Percentiles rank a stretch among this genome's conserved stretches.
These are phyloP conservation scores for Drosophila buzzatii DNA, from an alignment of 2,888 invertebrate species.

Conservation along the genomic window DNA sequence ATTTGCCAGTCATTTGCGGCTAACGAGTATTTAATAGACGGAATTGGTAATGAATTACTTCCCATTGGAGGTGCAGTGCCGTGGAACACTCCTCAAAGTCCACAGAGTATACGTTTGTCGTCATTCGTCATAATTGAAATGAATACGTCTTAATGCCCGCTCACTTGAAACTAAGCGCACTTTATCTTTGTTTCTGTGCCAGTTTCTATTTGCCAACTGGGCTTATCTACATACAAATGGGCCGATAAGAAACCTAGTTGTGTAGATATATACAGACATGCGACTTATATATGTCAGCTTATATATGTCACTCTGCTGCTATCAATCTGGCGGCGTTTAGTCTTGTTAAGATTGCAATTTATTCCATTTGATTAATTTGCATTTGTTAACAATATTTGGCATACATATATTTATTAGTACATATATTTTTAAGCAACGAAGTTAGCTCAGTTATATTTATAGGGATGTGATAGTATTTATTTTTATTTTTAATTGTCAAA, in stretches of 20 bases:
- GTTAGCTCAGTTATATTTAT: too few relatives aligned
- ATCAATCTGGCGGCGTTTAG: conserved; percentile 33
- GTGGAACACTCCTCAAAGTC: conserved; percentile 13
- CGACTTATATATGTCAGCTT: conserved; percentile 4
- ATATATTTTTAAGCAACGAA: background rate
- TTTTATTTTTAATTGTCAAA: background rate
- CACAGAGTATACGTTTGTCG: conserved; percentile 21
- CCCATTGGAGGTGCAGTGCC: conserved; percentile 1
- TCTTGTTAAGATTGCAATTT: conserved; percentile 20
- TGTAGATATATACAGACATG: conserved; percentile 9
- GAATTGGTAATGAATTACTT: conserved; percentile 25
- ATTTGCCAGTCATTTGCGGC: background rate
- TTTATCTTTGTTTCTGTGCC: conserved; percentile 53
- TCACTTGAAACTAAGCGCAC: conserved; percentile 44
- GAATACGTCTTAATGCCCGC: conserved; percentile 48
- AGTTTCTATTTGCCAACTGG: conserved; percentile 41
- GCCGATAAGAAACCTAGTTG: conserved; percentile 40
- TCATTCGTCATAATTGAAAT: conserved; percentile 65
- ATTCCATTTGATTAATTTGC: conserved; percentile 30
- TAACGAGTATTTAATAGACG: conserved; percentile 33
- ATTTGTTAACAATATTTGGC: conserved; percentile 16
- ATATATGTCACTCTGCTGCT: conserved; percentile 15
- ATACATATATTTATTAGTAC: background rate
- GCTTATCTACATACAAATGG: conserved; percentile 40
- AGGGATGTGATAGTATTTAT: background rate